Percentiles rank a stretch among this genome's conserved stretches.
These are phyloP conservation scores for Cnemophilus loriae DNA, from an alignment of 2,113 vertebrate species.

Conservation along the genomic window DNA sequence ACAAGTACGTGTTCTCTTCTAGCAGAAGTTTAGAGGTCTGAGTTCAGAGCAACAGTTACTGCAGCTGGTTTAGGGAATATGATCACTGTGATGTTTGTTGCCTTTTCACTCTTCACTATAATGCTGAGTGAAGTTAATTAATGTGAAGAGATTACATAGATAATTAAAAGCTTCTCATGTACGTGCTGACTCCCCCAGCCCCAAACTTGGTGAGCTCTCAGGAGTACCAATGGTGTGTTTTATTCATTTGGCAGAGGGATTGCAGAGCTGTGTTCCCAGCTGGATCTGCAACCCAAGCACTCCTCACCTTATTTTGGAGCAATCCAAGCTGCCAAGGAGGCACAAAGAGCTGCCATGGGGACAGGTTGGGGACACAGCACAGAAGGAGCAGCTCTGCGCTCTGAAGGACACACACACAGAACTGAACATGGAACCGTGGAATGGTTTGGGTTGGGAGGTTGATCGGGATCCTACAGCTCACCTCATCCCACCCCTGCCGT, in stretches of 20 bases:
- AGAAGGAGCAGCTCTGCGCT: background rate
- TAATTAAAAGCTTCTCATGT: background rate
- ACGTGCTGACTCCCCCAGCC: background rate
- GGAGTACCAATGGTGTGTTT: background rate
- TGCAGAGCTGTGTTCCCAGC: background rate
- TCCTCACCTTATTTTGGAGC: rapidly evolving
- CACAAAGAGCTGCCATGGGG: rapidly evolving
- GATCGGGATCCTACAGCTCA: background rate
- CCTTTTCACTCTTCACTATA: background rate
- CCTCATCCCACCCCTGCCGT: background rate
- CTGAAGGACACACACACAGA: background rate
- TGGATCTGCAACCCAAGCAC: background rate
- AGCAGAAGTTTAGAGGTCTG: background rate
- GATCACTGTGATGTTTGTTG: background rate
- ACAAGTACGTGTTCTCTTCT: background rate
- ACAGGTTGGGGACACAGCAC: rapidly evolving
- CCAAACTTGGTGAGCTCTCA: background rate
- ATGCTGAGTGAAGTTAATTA: background rate
- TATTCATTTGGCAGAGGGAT: background rate
- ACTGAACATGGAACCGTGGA: background rate
- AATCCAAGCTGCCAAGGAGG: background rate
- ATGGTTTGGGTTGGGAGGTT: background rate
- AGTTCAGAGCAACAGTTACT: background rate
- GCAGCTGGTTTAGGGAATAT: background rate
- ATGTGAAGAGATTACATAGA: background rate